Percentiles rank a stretch among this genome's conserved stretches.
phyloP scores from a whole-genome alignment of 2,113 vertebrate species.

The Columba janthina region DNA sequence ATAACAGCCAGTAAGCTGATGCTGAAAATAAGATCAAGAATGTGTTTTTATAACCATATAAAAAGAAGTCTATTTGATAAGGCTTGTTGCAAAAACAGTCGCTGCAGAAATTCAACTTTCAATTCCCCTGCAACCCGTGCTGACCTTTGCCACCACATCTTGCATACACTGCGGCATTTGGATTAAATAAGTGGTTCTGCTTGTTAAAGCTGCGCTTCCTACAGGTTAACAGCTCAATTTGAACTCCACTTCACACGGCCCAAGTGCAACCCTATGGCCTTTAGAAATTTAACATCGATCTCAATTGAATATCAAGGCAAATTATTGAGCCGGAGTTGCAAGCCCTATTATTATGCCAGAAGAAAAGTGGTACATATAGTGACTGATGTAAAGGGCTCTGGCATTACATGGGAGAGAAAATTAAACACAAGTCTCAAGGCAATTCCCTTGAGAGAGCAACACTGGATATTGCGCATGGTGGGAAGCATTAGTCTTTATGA shows the following conservation, averaged over 20 bases:
- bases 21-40: background rate
- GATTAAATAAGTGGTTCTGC: background rate
- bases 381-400: background rate
- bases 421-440: background rate
- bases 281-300: background rate
- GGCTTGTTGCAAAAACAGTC: background rate
- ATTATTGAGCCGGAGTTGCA: rapidly evolving
- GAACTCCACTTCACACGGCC: background rate
- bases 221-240: background rate
- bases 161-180: rapidly evolving
- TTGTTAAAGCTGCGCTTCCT: background rate
- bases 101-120: background rate
- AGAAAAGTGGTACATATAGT: background rate
- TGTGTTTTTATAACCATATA: background rate
- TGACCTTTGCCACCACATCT: background rate
- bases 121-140: background rate
- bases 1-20: background rate
- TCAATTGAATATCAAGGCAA: background rate
- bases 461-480: rapidly evolving
- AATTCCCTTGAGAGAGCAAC: background rate
- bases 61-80: background rate
- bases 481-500: background rate
- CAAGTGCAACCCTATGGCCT: background rate
- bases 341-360: background rate
- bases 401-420: background rate